Evolutionary conservation across 23 tunicate genomes (phyloP), one percentile per base, ranked within the genome.

Genomic region (Clavelina lepadiformis): DNA sequence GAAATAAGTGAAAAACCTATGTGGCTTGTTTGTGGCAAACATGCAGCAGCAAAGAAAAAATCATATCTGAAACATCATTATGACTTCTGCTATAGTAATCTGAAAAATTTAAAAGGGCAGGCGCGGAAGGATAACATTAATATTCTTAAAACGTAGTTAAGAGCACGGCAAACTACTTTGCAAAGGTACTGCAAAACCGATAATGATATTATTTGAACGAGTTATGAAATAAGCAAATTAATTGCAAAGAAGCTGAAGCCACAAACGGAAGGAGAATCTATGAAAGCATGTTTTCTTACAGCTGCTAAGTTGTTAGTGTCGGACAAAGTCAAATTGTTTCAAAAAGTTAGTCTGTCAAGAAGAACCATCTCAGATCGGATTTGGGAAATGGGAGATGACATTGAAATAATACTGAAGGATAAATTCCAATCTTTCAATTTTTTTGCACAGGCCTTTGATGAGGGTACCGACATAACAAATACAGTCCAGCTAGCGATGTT

Each of bases 361-460:
- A 68, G 75, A 51, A 79, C 85, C 59, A 54, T 79, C 46, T 79
- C 76, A 68, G 77, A 61, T 60, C 65, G 85, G 69, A 79, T 79
- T 68, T 3, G 60, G 70, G 83, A 69, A 21, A 69, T 79, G 85
- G 85, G 85, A 33, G 76, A 79, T n/a, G 31, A 79, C 69, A 79
- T 79, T 69, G 85, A 79, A 70, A 64, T 69, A 69, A 58, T 63
- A 58, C 51, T 66, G 65, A 78, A 78, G 57, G 55, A 68, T 29
- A 67, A 47, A 76, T 51, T 64, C 35, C 51, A 64, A 33, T 19
- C n/a, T 23, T 68, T 67, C 75, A 68, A 44, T 8, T 66, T 66
- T 68, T 78, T 78, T 56, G 36, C 75, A 18, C 45, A 67, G 25
- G 65, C 67, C 55, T 68, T 78, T 28, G 83, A 78, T 78, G 75